phyloP scores from a whole-genome alignment of 2,888 invertebrate species.

The Sesamia inferens region DNA sequence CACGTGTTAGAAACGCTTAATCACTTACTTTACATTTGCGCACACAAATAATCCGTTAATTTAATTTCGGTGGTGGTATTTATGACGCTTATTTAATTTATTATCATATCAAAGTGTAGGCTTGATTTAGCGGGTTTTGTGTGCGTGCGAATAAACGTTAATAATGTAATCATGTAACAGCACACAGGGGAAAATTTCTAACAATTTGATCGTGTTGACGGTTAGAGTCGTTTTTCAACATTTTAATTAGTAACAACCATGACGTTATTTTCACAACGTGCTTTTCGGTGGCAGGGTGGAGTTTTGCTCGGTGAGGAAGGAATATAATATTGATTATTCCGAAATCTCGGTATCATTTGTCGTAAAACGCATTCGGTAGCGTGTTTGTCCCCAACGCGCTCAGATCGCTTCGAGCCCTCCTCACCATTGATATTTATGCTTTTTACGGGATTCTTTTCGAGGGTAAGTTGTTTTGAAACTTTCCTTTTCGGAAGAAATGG shows the following conservation, averaged over 20 bases:
- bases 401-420: slow-evolving; percentile 79
- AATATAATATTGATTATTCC: slow-evolving; percentile 80
- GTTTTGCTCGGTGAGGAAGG: slow-evolving; percentile 57
- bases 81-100: slow-evolving; percentile 88
- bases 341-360: slow-evolving; percentile 77
- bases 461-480: slow-evolving; percentile 84
- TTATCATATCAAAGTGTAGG: slow-evolving; percentile 87
- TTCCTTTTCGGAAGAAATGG: slow-evolving; percentile 80
- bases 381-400: slow-evolving; percentile 76
- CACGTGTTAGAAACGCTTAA: slow-evolving; percentile 88
- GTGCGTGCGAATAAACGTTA: slow-evolving; percentile 84
- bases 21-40: slow-evolving; percentile 89
- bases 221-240: slow-evolving; percentile 76
- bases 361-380: slow-evolving; percentile 80
- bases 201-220: slow-evolving; percentile 79
- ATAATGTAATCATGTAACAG: slow-evolving; percentile 83
- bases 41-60: slow-evolving; percentile 88
- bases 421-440: slow-evolving; percentile 86
- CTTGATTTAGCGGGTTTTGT: slow-evolving; percentile 83
- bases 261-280: slow-evolving; percentile 57
- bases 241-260: slow-evolving; percentile 68
- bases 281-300: slow-evolving; percentile 14
- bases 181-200: slow-evolving; percentile 81
- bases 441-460: slow-evolving; percentile 81
- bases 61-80: slow-evolving; percentile 86